phyloP scores from a whole-genome alignment of 2,888 invertebrate species.

The Andrena minutula region DNA sequence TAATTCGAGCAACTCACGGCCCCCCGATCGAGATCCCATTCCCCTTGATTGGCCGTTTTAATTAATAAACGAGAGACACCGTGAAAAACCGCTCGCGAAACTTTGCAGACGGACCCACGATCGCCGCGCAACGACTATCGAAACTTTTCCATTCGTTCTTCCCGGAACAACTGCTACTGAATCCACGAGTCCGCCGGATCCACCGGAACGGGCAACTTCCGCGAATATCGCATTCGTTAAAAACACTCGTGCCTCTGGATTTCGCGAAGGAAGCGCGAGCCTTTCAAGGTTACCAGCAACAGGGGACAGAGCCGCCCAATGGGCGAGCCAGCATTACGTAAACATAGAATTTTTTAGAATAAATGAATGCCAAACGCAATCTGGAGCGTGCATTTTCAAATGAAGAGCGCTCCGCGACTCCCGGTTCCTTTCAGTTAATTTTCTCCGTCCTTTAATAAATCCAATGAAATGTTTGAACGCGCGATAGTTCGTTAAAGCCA shows the following conservation, averaged over 20 bases:
- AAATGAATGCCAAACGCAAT: slow-evolving; percentile 22
- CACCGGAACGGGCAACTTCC: neutral
- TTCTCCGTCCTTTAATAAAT: neutral
- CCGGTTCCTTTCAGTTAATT: neutral
- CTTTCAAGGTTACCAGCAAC: slow-evolving; percentile 7
- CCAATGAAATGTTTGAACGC: neutral
- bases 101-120: slow-evolving; percentile 22
- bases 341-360: slow-evolving; percentile 26
- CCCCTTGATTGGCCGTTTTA: slow-evolving; percentile 27
- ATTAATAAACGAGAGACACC: slow-evolving; percentile 2
- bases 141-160: slow-evolving; percentile 34
- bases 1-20: neutral
- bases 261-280: neutral
- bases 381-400: neutral
- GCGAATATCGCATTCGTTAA: slow-evolving; percentile 14
- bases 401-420: neutral
- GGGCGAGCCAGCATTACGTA: neutral
- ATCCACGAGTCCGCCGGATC: slow-evolving; percentile 4
- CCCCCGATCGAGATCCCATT: slow-evolving; percentile 1
- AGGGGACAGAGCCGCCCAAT: neutral
- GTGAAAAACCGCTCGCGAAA: slow-evolving; percentile 8
- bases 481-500: neutral
- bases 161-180: slow-evolving; percentile 22
- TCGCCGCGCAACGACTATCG: slow-evolving; percentile 6
- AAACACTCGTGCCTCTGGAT: slow-evolving; percentile 6